Conservation (phyloP, 2,113 vertebrate species). For the Phaethornis superciliosus region DNA sequence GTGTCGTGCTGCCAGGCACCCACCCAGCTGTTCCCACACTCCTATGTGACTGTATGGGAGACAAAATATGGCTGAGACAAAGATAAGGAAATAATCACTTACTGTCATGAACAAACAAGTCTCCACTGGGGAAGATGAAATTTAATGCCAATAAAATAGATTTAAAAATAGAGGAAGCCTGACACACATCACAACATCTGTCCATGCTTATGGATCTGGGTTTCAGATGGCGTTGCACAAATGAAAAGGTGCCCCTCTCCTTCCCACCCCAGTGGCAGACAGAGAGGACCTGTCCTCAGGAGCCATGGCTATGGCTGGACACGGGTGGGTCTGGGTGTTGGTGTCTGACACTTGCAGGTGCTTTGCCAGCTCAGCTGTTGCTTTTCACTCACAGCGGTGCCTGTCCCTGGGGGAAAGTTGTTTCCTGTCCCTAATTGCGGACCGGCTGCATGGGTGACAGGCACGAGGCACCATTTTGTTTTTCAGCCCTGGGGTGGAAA, state of each 20-base stretch:
- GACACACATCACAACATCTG: background rate
- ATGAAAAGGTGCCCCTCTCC: background rate
- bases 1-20: background rate
- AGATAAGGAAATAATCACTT: background rate
- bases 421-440: background rate
- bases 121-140: background rate
- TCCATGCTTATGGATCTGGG: rapidly evolving
- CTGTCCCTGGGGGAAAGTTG: background rate
- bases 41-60: rapidly evolving
- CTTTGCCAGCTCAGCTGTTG: background rate
- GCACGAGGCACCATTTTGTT: background rate
- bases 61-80: background rate
- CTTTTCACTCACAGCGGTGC: background rate
- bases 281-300: background rate
- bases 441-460: background rate
- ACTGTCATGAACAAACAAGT: background rate
- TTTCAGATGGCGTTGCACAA: rapidly evolving
- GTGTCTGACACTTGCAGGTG: background rate
- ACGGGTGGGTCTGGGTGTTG: background rate
- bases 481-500: background rate
- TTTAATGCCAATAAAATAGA: background rate
- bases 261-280: rapidly evolving
- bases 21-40: background rate
- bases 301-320: rapidly evolving
- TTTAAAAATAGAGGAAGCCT: background rate